phyloP scores from a whole-genome alignment of 2,888 invertebrate species.

The Tetrapedia diversipes region DNA sequence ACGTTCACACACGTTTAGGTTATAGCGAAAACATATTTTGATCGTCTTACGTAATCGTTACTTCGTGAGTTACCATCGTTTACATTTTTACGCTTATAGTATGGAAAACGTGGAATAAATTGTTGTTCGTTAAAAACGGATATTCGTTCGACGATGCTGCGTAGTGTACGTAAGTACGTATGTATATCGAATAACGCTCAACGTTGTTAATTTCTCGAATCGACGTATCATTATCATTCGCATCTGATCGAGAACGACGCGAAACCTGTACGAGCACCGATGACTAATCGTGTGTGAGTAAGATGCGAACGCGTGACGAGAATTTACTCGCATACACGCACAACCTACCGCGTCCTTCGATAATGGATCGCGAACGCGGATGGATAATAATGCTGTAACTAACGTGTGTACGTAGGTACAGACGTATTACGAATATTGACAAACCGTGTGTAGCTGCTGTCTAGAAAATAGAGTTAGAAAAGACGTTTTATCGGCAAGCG shows the following conservation, averaged over 20 bases:
- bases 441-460: too few relatives aligned
- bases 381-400: not conserved
- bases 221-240: not conserved
- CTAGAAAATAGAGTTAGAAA: too few relatives aligned
- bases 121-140: not conserved
- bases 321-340: slow-evolving; percentile 36
- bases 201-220: not conserved
- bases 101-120: not conserved
- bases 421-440: too few relatives aligned
- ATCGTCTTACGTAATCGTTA: slow-evolving; percentile 19
- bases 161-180: not conserved
- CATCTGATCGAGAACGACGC: not conserved
- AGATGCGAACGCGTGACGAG: slow-evolving; percentile 47
- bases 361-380: not conserved
- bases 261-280: slow-evolving; percentile 47
- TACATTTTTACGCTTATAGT: not conserved
- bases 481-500: not conserved
- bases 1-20: too few relatives aligned
- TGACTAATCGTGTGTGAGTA: slow-evolving; percentile 59
- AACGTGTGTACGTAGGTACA: not conserved
- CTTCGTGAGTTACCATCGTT: too few relatives aligned
- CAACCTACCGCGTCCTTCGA: slow-evolving; percentile 10
- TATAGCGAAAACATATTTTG: slow-evolving; percentile 40
- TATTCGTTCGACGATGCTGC: not conserved
- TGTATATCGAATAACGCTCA: not conserved